These are phyloP conservation scores for Morpho deidamia DNA, from an alignment of 2,888 invertebrate species.

Conservation along the genomic window DNA sequence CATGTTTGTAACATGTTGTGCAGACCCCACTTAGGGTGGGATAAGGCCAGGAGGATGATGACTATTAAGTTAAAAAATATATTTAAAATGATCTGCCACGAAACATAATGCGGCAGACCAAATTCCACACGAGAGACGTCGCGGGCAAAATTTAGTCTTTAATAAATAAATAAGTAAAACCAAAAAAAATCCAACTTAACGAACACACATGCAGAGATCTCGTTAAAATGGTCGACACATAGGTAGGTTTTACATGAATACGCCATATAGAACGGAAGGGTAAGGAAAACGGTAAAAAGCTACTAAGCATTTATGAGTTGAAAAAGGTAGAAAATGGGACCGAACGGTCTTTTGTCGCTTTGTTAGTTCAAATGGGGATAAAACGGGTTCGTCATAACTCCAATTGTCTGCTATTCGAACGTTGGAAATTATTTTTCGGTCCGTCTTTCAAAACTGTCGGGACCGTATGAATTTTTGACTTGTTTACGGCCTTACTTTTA, in stretches of 20 bases:
- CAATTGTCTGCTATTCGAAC: slow-evolving; percentile 7
- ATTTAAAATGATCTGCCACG: no score
- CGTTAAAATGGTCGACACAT: slow-evolving; percentile 33
- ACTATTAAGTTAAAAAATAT: no score
- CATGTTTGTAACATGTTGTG: no score
- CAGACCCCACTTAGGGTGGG: no score
- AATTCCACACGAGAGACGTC: no score
- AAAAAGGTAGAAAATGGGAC: slow-evolving; percentile 32
- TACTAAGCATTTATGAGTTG: slow-evolving; percentile 58
- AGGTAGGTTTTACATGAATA: slow-evolving; percentile 59
- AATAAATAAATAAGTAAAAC: no score
- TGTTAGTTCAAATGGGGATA: slow-evolving; percentile 23
- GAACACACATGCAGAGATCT: slow-evolving; percentile 31
- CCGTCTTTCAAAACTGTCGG: neutral
- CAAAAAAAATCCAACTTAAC: slow-evolving; percentile 11
- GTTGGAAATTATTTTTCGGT: slow-evolving; percentile 3
- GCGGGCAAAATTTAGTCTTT: no score
- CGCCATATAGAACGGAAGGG: slow-evolving; percentile 54
- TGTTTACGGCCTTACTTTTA: no score
- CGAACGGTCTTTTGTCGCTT: slow-evolving; percentile 47
- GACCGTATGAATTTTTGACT: neutral
- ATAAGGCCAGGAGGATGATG: no score
- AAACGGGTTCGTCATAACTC: slow-evolving; percentile 10
- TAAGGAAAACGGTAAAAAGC: slow-evolving; percentile 55
- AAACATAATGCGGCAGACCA: no score